Evolutionary conservation across 1,140 invertebrate species (phyloP).

Genomic region (Meteorus sp.): DNA sequence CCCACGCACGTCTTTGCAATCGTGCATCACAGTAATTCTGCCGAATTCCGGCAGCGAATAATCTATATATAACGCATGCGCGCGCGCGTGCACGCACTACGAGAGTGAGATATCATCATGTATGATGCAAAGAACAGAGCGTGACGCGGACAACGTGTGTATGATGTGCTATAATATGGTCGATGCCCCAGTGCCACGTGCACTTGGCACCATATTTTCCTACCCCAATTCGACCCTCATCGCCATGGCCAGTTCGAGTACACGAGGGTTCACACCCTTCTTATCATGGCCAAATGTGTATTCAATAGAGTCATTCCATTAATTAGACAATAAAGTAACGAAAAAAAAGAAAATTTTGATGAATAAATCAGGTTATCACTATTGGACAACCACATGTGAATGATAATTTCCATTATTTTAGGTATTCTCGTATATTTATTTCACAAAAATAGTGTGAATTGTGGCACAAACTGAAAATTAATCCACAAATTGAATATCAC

Average conservation of each 20-base stretch:
- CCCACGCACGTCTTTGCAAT: slow-evolving; percentile 2
- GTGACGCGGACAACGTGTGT: neutral
- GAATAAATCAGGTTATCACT: too few species aligned
- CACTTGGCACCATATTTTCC: slow-evolving; percentile 33
- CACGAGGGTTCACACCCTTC: too few species aligned
- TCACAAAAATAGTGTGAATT: too few species aligned
- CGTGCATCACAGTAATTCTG: slow-evolving; percentile 3
- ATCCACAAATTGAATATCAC: too few species aligned
- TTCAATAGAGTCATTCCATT: too few species aligned
- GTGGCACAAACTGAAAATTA: too few species aligned
- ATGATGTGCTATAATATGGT: slow-evolving; percentile 19
- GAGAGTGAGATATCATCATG: neutral
- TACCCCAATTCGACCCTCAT: slow-evolving; percentile 17
- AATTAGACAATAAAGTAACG: too few species aligned
- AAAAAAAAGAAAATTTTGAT: too few species aligned
- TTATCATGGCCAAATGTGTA: too few species aligned
- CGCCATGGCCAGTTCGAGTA: neutral
- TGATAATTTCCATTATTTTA: too few species aligned
- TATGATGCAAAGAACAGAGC: slow-evolving; percentile 7
- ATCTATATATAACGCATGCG: neutral
- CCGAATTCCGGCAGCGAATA: neutral
- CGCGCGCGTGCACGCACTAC: neutral
- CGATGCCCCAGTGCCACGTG: slow-evolving; percentile 30
- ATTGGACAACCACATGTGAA: too few species aligned
- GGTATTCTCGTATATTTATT: too few species aligned